Percentiles rank a stretch among this genome's conserved stretches.
phyloP scores from a whole-genome alignment of 1,140 invertebrate genomes.

The Cephus cinctus region DNA sequence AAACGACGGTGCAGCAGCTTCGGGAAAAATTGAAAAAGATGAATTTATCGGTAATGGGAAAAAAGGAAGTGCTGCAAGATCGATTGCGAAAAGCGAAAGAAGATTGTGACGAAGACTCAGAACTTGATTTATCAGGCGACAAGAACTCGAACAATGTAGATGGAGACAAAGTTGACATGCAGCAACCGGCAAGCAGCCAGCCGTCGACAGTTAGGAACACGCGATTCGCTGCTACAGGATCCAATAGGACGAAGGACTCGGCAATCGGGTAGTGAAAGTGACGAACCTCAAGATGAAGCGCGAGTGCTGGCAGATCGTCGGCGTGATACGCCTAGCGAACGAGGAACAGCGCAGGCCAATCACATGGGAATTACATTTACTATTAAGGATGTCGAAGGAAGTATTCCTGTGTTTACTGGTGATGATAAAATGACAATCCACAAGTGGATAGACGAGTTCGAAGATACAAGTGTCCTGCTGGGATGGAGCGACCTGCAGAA shows the following conservation, averaged over 20 bases:
- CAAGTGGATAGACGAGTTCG: constrained; percentile 21
- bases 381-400: constrained; percentile 15
- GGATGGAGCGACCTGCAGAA: constrained; percentile 19
- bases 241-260: background rate
- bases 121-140: too few relatives aligned
- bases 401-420: constrained; percentile 9
- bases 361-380: constrained; percentile 2
- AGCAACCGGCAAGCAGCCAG: background rate
- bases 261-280: background rate
- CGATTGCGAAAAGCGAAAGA: constrained; percentile 1
- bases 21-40: background rate
- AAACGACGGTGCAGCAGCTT: constrained; percentile 1
- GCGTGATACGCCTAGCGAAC: background rate
- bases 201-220: too few relatives aligned
- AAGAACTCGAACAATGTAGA: background rate
- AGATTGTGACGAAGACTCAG: background rate
- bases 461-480: constrained; percentile 11
- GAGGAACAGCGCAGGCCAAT: too few relatives aligned
- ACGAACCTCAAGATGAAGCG: background rate
- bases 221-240: background rate
- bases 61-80: constrained; percentile 1
- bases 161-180: background rate
- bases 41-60: constrained; percentile 1
- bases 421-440: constrained; percentile 9
- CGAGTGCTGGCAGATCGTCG: background rate